Base-by-base conservation (phyloP, 92 coral and sea anemone genomes). In the Zoanthus solanderi region DNA sequence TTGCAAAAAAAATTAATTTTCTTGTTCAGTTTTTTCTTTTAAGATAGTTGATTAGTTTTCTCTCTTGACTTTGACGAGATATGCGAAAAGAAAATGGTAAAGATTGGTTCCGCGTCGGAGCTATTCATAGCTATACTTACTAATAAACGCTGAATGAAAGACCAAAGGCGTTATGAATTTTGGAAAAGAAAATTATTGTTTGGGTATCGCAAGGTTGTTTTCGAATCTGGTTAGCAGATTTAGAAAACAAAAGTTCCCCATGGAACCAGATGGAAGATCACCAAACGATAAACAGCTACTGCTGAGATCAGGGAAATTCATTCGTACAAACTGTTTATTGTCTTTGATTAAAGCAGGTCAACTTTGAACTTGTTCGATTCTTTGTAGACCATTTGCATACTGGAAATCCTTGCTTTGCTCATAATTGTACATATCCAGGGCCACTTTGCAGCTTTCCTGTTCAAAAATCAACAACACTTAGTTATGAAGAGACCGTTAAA, bases 361-460 rank as follows among this genome's bases (percentile, higher is more conserved):
- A 8, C 68, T 6, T 74, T 77, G 76, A 15, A 78, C 58, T 78
- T 76, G 66, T 61, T 85, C 87, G 12, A 65, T 31, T 80, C 66
- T 80, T 71, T 80, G 52, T 7, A 95, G 75, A 34, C 95, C 84
- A 82, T 97, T 95, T 17, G 99, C 98, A 83, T 97, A 97, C 90
- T 97, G 98, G 90, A 97, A 95, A 54, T 97, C 94, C 57, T 79
- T 91, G 82, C 98, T 91, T 29, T 93, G 96, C 78, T 97, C 98
- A 74, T 97, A 90, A 17, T 95, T 89, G 76, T 93, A 90, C 99
- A 97, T 95, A 78, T 97, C 99, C 76, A 97, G 61, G 30, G 99
- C 99, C 10, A 97, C 99, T 16, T 90, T 90, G 52, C 99, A 97
- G 92, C 99, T 97, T 84, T 97, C 99, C 99, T 97, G 89, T 9